Base-by-base conservation (phyloP, 2,113 vertebrate genomes). In the Gallinago jamesoni region DNA sequence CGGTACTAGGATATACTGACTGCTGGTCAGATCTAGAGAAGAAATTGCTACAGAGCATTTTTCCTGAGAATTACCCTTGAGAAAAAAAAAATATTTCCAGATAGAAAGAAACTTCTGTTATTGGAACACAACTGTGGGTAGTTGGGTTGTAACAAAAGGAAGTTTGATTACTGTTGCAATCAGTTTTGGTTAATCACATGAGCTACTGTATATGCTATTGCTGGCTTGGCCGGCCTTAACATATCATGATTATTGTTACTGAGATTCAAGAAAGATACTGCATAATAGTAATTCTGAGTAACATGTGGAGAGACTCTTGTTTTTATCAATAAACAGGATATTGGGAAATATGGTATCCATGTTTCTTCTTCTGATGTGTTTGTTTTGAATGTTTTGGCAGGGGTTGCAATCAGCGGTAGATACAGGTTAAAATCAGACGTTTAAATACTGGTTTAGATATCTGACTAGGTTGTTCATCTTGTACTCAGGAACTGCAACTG, bases 51-150 rank as follows among this genome's bases (percentile, higher is more conserved):
- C 11, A 48, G 48, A 82, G 28, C 4, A 35, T 35, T 21, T 27
- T 27, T 52, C 31, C 45, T 45, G n/a, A 53, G 35, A 67, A 57
- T n/a, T 60, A 35, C 53, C n/a, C 31, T 45, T 78, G 14, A 39
- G 37, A 28, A 41, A 47, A 60, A 47, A 47, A 21, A 59, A 25
- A 16, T 47, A 5, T 57, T 84, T 24, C 14, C 28, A 35, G 10
- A 45, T 48, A 48, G 60, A 48, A 83, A 78, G 4, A 68, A 83
- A 79, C 14, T 0, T 1, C 1, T 62, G 22, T 22, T 64, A 18
- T 8, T 82, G 53, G 14, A 45, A 15, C 0, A 0, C 1, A 7
- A 14, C 16, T 90, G 14, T 12, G 4, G 10, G 39, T 35, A 69
- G n/a, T 33, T 14, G 11, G 10, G 4, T 50, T 45, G 4, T 45